phyloP scores from a whole-genome alignment of 2,888 invertebrate genomes.

The Platycheirus albimanus region DNA sequence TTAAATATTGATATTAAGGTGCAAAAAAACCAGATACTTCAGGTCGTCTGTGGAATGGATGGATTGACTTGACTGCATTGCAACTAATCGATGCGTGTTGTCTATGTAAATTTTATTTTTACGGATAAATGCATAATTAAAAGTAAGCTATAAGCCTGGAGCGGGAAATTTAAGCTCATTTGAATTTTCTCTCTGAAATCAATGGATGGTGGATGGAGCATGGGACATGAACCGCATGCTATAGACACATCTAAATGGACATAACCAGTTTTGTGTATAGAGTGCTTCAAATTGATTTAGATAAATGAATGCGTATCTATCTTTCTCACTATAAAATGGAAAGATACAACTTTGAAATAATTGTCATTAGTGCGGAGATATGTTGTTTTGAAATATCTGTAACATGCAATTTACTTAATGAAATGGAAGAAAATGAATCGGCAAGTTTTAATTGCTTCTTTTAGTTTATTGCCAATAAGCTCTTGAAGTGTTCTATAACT shows the following conservation, averaged over 20 bases:
- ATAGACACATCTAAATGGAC: not conserved
- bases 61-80: not conserved
- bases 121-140: constrained; percentile 32
- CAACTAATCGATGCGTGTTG: constrained; percentile 24
- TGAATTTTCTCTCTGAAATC: not conserved
- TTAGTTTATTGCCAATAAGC: too few species aligned
- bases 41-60: not conserved
- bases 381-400: constrained; percentile 4
- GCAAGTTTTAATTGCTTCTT: too few species aligned
- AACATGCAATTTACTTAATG: too few species aligned
- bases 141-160: not conserved
- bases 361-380: not conserved
- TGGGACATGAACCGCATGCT: too few species aligned
- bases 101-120: constrained; percentile 31
- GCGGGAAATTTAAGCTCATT: constrained; percentile 7
- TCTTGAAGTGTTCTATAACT: too few species aligned
- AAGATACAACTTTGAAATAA: not conserved
- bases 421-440: too few species aligned
- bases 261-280: not conserved
- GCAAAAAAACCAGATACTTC: not conserved
- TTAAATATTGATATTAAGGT: constrained; percentile 8
- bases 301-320: constrained; percentile 11
- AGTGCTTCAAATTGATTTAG: constrained; percentile 7
- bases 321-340: too few species aligned
- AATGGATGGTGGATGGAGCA: not conserved